Conservation (phyloP, 2,113 vertebrate genomes). For the Orycteropus afer region DNA sequence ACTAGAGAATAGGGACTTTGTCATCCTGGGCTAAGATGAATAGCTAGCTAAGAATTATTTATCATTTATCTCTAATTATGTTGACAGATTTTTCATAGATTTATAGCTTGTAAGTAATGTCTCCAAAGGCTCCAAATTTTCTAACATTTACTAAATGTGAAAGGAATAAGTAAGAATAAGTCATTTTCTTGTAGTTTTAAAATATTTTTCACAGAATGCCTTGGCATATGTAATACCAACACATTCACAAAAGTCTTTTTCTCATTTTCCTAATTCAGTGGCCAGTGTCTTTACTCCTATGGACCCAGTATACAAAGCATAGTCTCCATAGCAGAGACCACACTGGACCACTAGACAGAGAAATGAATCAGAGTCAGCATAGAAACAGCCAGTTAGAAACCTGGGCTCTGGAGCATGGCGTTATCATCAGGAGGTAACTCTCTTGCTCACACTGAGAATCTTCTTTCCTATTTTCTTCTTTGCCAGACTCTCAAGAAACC, state of each 20-base stretch:
- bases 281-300: neutral
- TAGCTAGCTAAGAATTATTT: neutral
- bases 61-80: neutral
- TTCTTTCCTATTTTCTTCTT: neutral
- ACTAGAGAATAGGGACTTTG: neutral
- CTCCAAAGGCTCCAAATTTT: neutral
- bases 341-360: neutral
- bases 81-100: neutral
- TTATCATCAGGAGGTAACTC: neutral
- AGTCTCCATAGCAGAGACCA: neutral
- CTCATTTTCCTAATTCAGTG: neutral
- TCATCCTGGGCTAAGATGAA: neutral
- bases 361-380: neutral
- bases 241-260: neutral
- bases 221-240: neutral
- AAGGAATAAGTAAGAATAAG: no score
- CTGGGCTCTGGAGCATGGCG: neutral
- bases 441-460: neutral
- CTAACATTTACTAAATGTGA: neutral
- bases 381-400: neutral
- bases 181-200: neutral
- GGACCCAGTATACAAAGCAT: no score
- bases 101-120: neutral
- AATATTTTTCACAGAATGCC: neutral
- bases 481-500: neutral